Evolutionary conservation across 2,888 invertebrate species (phyloP).

Genomic region (Diaperis boleti): DNA sequence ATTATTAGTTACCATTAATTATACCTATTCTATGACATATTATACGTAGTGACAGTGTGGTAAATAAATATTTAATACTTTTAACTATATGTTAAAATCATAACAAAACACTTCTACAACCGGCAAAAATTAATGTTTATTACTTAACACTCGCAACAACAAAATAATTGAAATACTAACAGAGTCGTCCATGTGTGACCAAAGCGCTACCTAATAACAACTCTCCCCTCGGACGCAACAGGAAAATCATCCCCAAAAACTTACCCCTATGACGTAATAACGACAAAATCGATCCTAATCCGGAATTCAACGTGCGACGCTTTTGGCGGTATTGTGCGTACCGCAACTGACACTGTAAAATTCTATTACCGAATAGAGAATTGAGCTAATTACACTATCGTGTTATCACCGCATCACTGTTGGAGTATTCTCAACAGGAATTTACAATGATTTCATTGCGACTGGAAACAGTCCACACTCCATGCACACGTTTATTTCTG

Average conservation of each 20-base stretch:
- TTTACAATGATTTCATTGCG: slow-evolving; percentile 22
- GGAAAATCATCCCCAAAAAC: slow-evolving; percentile 15
- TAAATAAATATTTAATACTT: no score
- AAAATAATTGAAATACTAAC: no score
- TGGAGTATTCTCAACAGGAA: slow-evolving; percentile 10
- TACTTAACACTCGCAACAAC: no score
- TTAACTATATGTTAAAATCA: no score
- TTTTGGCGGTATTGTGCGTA: slow-evolving; percentile 11
- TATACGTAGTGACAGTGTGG: no score
- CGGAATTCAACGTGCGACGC: slow-evolving; percentile 11
- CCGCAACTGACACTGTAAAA: slow-evolving; percentile 6
- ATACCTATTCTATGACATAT: no score
- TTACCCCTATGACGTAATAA: slow-evolving; percentile 12
- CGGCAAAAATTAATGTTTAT: no score
- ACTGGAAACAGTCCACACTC: slow-evolving; percentile 13
- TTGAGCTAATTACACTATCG: slow-evolving; percentile 14
- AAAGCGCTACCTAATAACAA: not conserved
- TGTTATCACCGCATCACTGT: slow-evolving; percentile 24
- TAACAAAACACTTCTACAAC: no score
- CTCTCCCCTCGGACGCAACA: not conserved
- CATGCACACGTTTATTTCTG: slow-evolving; percentile 9
- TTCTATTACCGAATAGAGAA: no score
- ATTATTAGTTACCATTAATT: no score
- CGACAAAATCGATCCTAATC: slow-evolving; percentile 22
- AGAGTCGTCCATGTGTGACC: no score